These are phyloP conservation scores for Dione vanillae DNA, from an alignment of 2,888 invertebrate species.

Conservation along the genomic window DNA sequence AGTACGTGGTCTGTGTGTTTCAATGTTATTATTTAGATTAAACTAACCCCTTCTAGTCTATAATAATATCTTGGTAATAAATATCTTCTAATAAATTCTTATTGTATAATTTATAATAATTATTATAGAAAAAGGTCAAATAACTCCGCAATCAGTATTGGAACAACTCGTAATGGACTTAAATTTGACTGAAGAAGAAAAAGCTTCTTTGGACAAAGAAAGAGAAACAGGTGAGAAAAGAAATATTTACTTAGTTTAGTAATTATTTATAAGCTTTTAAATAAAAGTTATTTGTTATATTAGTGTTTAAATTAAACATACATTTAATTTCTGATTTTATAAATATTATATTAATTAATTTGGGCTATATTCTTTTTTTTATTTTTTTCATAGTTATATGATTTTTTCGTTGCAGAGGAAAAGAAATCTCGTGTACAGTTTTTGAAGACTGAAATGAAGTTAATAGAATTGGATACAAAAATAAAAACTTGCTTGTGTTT, in stretches of 20 bases:
- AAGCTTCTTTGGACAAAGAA: slow-evolving; percentile 77
- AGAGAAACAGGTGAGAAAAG: slow-evolving; percentile 73
- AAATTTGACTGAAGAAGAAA: slow-evolving; percentile 85
- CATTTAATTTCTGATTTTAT: too few relatives aligned
- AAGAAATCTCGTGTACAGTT: slow-evolving; percentile 84
- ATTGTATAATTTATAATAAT: slow-evolving; percentile 1
- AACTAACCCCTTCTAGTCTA: too few relatives aligned
- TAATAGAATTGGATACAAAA: slow-evolving; percentile 86
- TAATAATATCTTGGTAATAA: too few relatives aligned
- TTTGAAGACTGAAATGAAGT: slow-evolving; percentile 86
- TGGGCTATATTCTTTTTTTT: too few relatives aligned
- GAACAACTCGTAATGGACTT: slow-evolving; percentile 86
- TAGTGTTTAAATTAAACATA: too few relatives aligned
- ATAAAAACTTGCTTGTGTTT: slow-evolving; percentile 87
- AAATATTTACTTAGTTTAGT: background rate
- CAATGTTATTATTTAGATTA: too few relatives aligned
- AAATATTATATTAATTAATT: too few relatives aligned
- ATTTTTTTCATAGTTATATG: too few relatives aligned
- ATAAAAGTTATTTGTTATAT: too few relatives aligned
- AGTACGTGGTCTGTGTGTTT: too few relatives aligned
- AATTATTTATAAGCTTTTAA: background rate
- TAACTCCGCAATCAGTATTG: slow-evolving; percentile 83
- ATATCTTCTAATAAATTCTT: too few relatives aligned
- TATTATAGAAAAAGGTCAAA: slow-evolving; percentile 83
- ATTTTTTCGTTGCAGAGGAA: slow-evolving; percentile 65